Base-by-base conservation (phyloP, 2,797 vertebrate genomes). In the Pipistrellus kuhlii region DNA sequence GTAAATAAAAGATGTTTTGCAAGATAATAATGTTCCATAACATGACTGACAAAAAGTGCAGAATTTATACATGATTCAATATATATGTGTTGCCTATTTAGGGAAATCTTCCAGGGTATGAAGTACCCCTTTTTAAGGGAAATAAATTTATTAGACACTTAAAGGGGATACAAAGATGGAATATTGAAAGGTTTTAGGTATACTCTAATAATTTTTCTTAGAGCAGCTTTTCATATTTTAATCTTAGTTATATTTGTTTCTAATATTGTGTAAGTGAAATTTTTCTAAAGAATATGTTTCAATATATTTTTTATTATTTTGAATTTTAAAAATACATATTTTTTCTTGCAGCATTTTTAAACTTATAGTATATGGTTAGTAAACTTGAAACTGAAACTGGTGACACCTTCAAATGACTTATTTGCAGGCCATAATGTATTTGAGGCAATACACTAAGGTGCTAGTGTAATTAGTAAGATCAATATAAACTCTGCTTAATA, bases 321-420 rank as follows among this genome's bases (percentile, higher is more conserved):
- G 38, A 51, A 76, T 55, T 48, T 75, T 81, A 4, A 57, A 83
- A 89, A 23, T 55, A 68, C 4, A 32, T 53, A 59, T 59, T 27
- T 75, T 78, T 59, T 75, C 23, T 20, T 73, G 8, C 7, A 89
- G 25, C 32, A 14, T 53, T 77, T 66, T 91, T 35, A 81, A 57
- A 90, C 18, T 86, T 83, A 83, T 9, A 86, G 69, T 76, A 75
- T 64, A n/a, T 62, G 12, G 30, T 27, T 78, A 93, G 55, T 41
- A 94, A 85, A 75, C 66, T 82, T 71, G 48, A 66, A 88, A 64
- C 77, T 86, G 23, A 76, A 88, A 64, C 68, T 89, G 23, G 35
- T 92, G 23, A 32, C 27, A 71, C 1, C 8, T 91, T 82, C 18
- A 59, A 18, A 23, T 85, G 62, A 62, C 11, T 57, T 73, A 89